Base-by-base conservation (phyloP, 2,113 vertebrate genomes). In the Gulo gulo region DNA sequence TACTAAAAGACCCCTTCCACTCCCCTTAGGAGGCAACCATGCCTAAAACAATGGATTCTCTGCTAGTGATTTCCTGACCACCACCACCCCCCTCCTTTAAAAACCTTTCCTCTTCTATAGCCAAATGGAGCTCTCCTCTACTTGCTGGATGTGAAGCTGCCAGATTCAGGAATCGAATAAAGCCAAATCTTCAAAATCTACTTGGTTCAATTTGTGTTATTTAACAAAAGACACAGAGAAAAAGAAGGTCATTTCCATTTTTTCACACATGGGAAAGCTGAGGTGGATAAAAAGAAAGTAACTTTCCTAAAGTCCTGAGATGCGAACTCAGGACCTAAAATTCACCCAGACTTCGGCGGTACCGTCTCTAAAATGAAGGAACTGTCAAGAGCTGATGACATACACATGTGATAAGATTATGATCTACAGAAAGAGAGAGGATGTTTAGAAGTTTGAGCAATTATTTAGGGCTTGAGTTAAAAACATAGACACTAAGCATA, bases 381-480 rank as follows among this genome's bases (percentile, higher is more conserved):
- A n/a, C 13, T 21, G 11, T 42, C 26, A 36, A 76, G 24, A 81
- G 31, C 10, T 31, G 39, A 74, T 76, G 69, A 85, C 10, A 50
- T 11, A 45, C 14, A 63, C 6, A 12, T n/a, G 4, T 0, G 2
- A 59, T 39, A 89, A 92, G 52, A 81, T 47, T 9, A 67, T 13
- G 31, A 69, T 88, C n/a, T 36, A 76, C 47, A 90, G 50, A 59
- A 42, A 90, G 50, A 52, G 63, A 21, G 55, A 42, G 29, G 16
- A 57, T 79, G 52, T 69, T 83, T n/a, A 21, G 39, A 87, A 29
- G 36, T 67, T 39, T 65, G 52, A 93, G n/a, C 47, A 76, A 93
- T 95, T 95, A 47, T 47, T 93, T 76, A 65, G n/a, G 18, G 18
- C 16, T 65, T 45, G 1, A 90, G 90, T 65, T 91, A 84, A 71